Evolutionary conservation across 1,140 invertebrate species (phyloP), one percentile per base, ranked within the genome.

Genomic region (Drosophila azteca): DNA sequence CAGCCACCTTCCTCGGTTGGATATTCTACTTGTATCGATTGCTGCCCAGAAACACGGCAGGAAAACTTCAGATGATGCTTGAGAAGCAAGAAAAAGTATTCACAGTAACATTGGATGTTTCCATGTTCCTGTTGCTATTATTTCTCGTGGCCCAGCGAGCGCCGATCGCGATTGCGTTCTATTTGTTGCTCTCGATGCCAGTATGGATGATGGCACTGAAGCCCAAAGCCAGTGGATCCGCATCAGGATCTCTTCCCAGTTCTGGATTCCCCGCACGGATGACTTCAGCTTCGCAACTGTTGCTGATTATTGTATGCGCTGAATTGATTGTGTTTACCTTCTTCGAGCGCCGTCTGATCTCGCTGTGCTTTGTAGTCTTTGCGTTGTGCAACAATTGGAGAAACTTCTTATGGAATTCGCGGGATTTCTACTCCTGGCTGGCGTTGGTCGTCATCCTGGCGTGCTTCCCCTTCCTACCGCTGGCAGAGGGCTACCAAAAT

Each of bases 391-490:
- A 64, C 44, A 70, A 74, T 22, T 79, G 74, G 70, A 4, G 31
- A 4, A 65, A 50, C 26, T 77, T 82, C 6, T 59, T 45, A 17
- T 4, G 17, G 0, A 55, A 63, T 4, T 61, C 70, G 0, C 0
- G 13, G 0, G 52, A 77, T 6, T 72, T 82, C 13, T 79, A 68
- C 50, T 17, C 55, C 1, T 80, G 90, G 80, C 20, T 77, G 0
- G 7, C 53, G 0, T 43, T 91, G 22, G 65, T 80, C 1, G 0
- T 79, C 9, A 17, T 52, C 6, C 63, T 96, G 6, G 48, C 93
- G 93, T 35, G 66, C 41, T 97, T 97, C 92, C 97, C 97, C 13
- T 80, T 96, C 26, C 79, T 96, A 22, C 95, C 96, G 5, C 93
- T 94, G 9, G 75, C 82, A 69, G 92, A 93, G 63, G 92, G 93